Percentiles rank a stretch among this genome's conserved stretches.
Evolutionary conservation across 2,113 vertebrate species (phyloP).

Genomic region (Pterophyllum scalare): DNA sequence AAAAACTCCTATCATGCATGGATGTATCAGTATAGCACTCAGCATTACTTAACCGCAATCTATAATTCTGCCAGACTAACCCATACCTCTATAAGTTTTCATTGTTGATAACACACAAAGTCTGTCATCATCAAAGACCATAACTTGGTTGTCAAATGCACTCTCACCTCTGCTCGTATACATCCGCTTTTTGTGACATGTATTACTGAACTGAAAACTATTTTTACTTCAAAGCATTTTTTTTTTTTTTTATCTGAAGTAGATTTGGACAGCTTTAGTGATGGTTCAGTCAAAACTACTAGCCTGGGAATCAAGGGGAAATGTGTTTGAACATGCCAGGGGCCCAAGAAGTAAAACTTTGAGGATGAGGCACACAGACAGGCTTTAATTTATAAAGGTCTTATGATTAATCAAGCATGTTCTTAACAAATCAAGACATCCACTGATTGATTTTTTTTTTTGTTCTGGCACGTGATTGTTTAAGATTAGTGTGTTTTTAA

Average conservation of each 20-base stretch:
- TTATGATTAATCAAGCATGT: not conserved
- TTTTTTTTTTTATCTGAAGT: constrained; percentile 46
- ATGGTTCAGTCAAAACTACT: constrained; percentile 34
- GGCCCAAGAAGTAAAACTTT: constrained; percentile 20
- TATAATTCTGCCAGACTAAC: not conserved
- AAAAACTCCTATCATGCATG: not conserved
- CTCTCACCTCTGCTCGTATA: not conserved
- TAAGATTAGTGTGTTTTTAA: constrained; percentile 27
- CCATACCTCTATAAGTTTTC: constrained; percentile 28
- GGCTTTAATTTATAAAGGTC: constrained; percentile 10
- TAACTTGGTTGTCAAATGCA: not conserved
- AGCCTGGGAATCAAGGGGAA: not conserved
- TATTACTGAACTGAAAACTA: constrained; percentile 20
- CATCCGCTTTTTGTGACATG: not conserved
- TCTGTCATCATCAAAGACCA: constrained; percentile 3
- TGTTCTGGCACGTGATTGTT: constrained; percentile 36
- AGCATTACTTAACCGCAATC: not conserved
- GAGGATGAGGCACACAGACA: constrained; percentile 22
- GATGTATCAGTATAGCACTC: not conserved
- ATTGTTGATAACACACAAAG: constrained; percentile 22
- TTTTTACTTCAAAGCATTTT: constrained; percentile 48
- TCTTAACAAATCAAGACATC: constrained; percentile 14
- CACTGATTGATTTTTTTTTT: constrained; percentile 3
- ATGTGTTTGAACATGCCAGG: constrained; percentile 17
- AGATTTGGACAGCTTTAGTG: constrained; percentile 36